Evolutionary conservation across 1,140 invertebrate genomes (phyloP), one percentile per base, ranked within the genome.

Genomic region (Rhagoletis pomonella): DNA sequence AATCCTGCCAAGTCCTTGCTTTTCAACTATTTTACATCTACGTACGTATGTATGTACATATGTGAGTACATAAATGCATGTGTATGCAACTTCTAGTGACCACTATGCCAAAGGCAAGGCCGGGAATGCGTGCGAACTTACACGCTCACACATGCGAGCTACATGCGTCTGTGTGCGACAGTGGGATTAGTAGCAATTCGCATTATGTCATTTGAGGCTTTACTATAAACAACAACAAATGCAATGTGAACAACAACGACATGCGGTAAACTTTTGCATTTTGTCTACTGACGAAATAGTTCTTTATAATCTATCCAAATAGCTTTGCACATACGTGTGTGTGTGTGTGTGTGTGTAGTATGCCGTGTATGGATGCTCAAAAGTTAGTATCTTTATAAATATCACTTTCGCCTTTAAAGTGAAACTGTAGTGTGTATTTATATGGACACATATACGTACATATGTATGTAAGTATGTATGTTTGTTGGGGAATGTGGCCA

Each of bases 131-230:
- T 77, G 14, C 4, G n/a, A 29, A 47, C 60, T 62, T 10, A 29
- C 47, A 81, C 47, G 47, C 1, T 10, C 17, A n/a, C 4, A 73
- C 39, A 69, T 69, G 1, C 17, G 4, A 47, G 39, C 42, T 47
- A 10, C 0, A 14, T n/a, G 4, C n/a, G 73, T 55, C 47, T 81
- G n/a, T 58, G 73, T 81, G 19, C 47, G 73, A 55, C 17, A 55
- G 4, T 55, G n/a, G 44, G 7, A 55, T n/a, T 81, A 55, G 47
- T 81, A 47, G 47, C 47, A 81, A 7, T 81, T 81, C 73, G 50
- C 73, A 29, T 81, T 81, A 81, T 81, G 47, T 81, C 17, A 81
- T 81, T 81, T 81, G 73, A n/a, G 73, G 73, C 73, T 81, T 81
- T 55, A 29, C 4, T 17, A 55, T 9, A 42, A 81, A n/a, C 47